Evolutionary conservation across 2,888 invertebrate genomes (phyloP).

Genomic region (Cenopis cana): DNA sequence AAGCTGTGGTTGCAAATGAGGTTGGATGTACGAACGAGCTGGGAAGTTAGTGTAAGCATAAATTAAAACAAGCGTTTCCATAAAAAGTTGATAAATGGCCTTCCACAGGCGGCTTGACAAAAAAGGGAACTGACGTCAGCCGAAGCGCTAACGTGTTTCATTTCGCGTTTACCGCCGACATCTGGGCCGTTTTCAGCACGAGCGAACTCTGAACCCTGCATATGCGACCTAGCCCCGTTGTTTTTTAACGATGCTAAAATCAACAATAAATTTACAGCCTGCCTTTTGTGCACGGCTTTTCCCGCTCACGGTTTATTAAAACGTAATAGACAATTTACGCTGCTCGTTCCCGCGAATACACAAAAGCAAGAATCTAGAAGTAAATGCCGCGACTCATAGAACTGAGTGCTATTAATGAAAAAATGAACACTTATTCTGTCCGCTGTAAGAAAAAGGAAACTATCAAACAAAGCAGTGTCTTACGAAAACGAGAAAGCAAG

Average conservation of each 20-base stretch:
- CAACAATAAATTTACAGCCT: conserved; percentile 30
- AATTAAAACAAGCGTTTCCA: conserved; percentile 82
- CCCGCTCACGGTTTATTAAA: conserved; percentile 1
- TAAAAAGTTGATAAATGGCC: conserved; percentile 84
- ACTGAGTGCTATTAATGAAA: conserved; percentile 11
- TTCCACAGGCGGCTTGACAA: conserved; percentile 76
- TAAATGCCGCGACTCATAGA: conserved; percentile 18
- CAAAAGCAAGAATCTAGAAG: conserved; percentile 15
- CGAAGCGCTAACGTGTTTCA: conserved; percentile 80
- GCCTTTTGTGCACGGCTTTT: conserved; percentile 17
- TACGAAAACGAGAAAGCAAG: conserved; percentile 39
- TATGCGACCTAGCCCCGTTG: conserved; percentile 51
- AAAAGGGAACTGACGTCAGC: conserved; percentile 77
- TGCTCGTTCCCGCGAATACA: not conserved
- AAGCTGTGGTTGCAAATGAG: conserved; percentile 75
- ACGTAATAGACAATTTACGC: conserved; percentile 10
- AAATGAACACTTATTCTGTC: conserved; percentile 16
- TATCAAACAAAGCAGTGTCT: conserved; percentile 44
- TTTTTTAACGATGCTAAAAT: conserved; percentile 37
- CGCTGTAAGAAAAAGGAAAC: conserved; percentile 37
- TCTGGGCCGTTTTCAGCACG: conserved; percentile 74
- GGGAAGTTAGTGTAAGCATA: conserved; percentile 80
- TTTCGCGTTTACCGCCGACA: conserved; percentile 77
- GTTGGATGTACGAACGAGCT: conserved; percentile 76
- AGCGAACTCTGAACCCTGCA: conserved; percentile 55